phyloP scores from a whole-genome alignment of 2,113 vertebrate genomes.

The Psittacara wagleri region DNA sequence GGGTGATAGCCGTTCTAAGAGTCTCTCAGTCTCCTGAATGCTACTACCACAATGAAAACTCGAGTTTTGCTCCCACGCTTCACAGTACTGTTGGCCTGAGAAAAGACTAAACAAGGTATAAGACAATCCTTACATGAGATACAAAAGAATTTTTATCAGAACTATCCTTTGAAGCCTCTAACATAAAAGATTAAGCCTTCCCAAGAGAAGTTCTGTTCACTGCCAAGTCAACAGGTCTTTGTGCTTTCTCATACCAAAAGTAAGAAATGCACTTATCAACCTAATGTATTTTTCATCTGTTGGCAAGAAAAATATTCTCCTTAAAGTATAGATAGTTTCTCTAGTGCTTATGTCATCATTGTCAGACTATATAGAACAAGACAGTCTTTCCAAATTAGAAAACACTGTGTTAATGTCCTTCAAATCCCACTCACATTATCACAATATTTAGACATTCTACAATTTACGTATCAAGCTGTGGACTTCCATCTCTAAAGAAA shows the following conservation, averaged over 20 bases:
- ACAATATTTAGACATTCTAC: not conserved
- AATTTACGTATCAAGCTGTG: not conserved
- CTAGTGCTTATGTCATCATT: not conserved
- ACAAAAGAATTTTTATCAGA: not conserved
- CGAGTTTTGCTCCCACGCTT: not conserved
- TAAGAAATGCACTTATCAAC: not conserved
- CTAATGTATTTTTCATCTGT: not conserved
- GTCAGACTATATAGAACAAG: not conserved
- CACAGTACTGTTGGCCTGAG: not conserved
- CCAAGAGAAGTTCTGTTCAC: not conserved
- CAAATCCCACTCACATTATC: not conserved
- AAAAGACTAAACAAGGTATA: not conserved
- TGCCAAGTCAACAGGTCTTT: not conserved
- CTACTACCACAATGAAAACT: not conserved
- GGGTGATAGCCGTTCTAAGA: fast-evolving
- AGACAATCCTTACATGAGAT: not conserved
- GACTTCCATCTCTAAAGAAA: not conserved
- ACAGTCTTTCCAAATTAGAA: not conserved
- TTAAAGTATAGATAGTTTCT: not conserved
- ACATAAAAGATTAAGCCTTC: not conserved
- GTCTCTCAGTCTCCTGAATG: not conserved
- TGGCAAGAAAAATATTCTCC: not conserved
- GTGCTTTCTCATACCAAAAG: not conserved
- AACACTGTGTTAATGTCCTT: not conserved
- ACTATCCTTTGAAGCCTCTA: not conserved